Percentiles rank a stretch among this genome's conserved stretches.
phyloP scores from a whole-genome alignment of 2,113 vertebrate species.

The Cisticola juncidis region DNA sequence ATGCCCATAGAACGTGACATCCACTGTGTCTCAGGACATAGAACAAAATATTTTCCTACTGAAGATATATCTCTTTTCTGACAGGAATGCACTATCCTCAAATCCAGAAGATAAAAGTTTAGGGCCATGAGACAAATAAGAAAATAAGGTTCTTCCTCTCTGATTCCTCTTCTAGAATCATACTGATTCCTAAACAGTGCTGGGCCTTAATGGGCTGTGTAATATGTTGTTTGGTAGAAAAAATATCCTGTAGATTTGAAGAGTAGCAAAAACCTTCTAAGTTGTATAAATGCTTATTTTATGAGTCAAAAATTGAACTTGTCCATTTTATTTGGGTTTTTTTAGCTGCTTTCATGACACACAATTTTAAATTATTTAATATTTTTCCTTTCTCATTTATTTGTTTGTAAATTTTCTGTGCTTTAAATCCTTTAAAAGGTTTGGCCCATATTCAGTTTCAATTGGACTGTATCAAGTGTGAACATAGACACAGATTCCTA shows the following conservation, averaged over 20 bases:
- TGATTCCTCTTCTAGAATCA: not conserved
- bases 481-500: not conserved
- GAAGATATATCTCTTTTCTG: not conserved
- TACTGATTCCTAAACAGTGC: not conserved
- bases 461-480: too few relatives aligned
- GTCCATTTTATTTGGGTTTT: not conserved
- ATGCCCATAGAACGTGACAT: not conserved
- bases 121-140: not conserved
- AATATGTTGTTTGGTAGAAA: not conserved
- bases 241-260: not conserved
- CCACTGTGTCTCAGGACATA: accelerated
- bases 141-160: not conserved
- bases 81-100: not conserved
- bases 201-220: not conserved
- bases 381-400: not conserved
- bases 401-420: not conserved
- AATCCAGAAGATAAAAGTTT: not conserved
- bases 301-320: not conserved
- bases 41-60: not conserved
- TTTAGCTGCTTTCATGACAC: not conserved
- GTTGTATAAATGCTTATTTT: not conserved
- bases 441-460: not conserved
- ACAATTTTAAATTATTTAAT: not conserved
- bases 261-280: not conserved
- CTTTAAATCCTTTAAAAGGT: not conserved